Evolutionary conservation across 92 coral and sea anemone species (phyloP).

Genomic region (Epizoanthus rinbou): DNA sequence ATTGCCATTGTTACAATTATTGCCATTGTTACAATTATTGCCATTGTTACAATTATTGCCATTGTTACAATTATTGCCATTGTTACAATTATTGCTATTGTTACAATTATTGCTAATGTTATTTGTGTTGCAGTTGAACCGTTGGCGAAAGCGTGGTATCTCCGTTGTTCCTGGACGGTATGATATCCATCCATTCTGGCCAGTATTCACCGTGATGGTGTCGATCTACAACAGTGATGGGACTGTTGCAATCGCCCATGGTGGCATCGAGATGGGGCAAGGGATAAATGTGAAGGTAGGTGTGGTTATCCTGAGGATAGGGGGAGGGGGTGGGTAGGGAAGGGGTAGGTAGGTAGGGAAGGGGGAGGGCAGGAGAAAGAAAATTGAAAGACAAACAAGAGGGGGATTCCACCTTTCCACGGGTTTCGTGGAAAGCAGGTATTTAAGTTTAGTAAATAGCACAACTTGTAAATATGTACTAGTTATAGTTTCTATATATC

Average conservation of each 20-base stretch:
- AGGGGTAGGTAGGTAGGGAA: too few species aligned
- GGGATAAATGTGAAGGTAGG: slow-evolving; percentile 69
- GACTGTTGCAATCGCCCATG: slow-evolving; percentile 64
- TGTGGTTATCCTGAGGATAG: background rate
- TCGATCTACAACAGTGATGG: slow-evolving; percentile 58
- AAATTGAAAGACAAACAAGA: too few species aligned
- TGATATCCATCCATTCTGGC: slow-evolving; percentile 29
- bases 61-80: too few species aligned
- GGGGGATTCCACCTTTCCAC: too few species aligned
- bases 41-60: background rate
- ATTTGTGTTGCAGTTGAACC: slow-evolving; percentile 45
- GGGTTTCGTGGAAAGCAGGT: too few species aligned
- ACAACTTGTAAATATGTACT: too few species aligned
- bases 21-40: background rate
- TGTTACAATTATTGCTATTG: background rate
- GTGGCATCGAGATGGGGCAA: slow-evolving; percentile 69
- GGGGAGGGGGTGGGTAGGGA: too few species aligned
- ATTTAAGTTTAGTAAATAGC: too few species aligned
- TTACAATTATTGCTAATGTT: background rate
- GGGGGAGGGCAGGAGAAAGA: too few species aligned
- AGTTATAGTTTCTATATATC: too few species aligned
- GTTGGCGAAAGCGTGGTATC: slow-evolving; percentile 71
- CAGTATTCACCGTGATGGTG: slow-evolving; percentile 51
- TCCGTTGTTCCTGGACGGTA: slow-evolving; percentile 52
- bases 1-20: too few species aligned